These are phyloP conservation scores for Saccostrea glomerata DNA, from an alignment of 1,140 invertebrate species.

Conservation along the genomic window DNA sequence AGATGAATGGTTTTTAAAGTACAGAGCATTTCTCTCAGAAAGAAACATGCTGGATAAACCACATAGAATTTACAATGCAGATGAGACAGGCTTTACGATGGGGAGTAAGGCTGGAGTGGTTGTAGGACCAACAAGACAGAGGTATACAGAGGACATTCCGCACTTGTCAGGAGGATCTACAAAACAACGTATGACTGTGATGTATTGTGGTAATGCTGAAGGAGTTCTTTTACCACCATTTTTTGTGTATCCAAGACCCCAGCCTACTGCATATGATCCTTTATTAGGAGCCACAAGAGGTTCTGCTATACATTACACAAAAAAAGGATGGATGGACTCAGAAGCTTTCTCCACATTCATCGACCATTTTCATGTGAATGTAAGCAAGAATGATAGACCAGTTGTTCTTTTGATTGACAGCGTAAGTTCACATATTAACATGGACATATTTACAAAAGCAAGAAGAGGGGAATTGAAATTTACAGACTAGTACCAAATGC, in stretches of 20 bases:
- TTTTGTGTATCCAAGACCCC: constrained; percentile 49
- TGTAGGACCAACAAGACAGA: neutral
- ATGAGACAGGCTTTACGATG: neutral
- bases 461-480: constrained; percentile 45
- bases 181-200: constrained; percentile 48
- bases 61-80: constrained; percentile 27
- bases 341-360: constrained; percentile 47
- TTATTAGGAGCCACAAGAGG: constrained; percentile 39
- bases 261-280: constrained; percentile 46
- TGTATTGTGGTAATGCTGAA: constrained; percentile 45
- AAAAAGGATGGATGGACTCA: constrained; percentile 56
- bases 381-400: neutral
- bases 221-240: constrained; percentile 49
- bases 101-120: too few relatives aligned
- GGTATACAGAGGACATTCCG: neutral
- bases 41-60: constrained; percentile 14
- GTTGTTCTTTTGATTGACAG: constrained; percentile 4
- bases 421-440: neutral
- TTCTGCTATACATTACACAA: constrained; percentile 48
- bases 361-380: constrained; percentile 51
- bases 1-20: neutral
- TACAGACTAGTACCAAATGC: constrained; percentile 54
- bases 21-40: neutral
- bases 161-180: constrained; percentile 13
- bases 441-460: constrained; percentile 20